Base-by-base conservation (phyloP, 2,797 vertebrate genomes). In the Enteromius viviparus region DNA sequence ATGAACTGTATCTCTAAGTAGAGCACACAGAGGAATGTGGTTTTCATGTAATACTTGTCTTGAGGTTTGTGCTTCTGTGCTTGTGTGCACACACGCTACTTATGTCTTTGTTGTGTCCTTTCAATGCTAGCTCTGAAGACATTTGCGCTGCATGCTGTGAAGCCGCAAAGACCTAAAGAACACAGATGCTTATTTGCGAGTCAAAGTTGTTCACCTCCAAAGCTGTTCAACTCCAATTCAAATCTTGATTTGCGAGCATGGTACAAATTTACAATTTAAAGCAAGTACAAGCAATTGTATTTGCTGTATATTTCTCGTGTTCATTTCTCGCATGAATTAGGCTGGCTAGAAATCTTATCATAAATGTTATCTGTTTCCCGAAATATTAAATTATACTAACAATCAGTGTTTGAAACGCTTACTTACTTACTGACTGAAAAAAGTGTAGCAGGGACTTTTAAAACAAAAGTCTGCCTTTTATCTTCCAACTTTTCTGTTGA, bases 81-180 rank as follows among this genome's bases (percentile, higher is more conserved):
- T 58, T 83, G 74, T 83, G 40, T 60, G 34, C 58, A 65, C 40
- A 2, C 62, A 45, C 60, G 32, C 14, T 74, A 23, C 34, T 34
- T 55, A n/a, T 76, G 76, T 55, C 19, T 75, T 37, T 40, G 12
- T 17, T 51, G 69, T 75, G 49, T 71, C 42, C 62, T 72, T 78
- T 84, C 78, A 77, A 84, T 82, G 37, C 80, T 77, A 82, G 42
- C 79, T 45, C 78, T 86, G 64, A 77, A 51, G 70, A 68, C 42
- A 9, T 77, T 42, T 55, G 60, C 66, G 42, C 60, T 62, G 26
- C 3, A 3, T 14, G 45, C 42, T 32, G 17, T 53, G 19, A 69
- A 26, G 9, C 8, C 19, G 7, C 60, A 83, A 37, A 40, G 62
- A 62, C 53, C 51, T 62, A 6, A 49, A 55, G 65, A 84, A 58